Base-by-base conservation (phyloP, 2,113 vertebrate species). In the Ptilorrhoa leucosticta region DNA sequence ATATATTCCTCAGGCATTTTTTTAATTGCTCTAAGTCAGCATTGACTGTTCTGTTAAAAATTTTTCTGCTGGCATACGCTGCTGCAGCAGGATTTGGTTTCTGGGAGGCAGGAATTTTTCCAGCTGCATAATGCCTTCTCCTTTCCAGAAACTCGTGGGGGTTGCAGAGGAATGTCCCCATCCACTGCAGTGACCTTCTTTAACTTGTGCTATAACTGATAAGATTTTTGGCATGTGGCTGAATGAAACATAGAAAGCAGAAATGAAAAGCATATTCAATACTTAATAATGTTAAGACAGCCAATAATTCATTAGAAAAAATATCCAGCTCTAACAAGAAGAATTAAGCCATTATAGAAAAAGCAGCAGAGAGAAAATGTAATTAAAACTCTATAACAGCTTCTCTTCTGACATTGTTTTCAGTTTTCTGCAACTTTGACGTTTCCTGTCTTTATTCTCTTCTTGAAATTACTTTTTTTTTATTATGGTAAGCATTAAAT, bases 221-320 rank as follows among this genome's bases (percentile, higher is more conserved):
- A 56, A 66, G 58, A 73, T 51, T 80, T 91, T 66, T 66, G 60
- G 17, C 47, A 61, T 40, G 22, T 73, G 58, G 15, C 86, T 95
- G 63, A 22, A 12, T 45, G 40, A 78, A 87, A 63, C 1, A 2
- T 2, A 54, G 61, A 27, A 72, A 79, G 51, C 58, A 73, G 50
- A 86, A 83, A 71, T 80, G 14, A 65, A 94, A 96, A 94, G 56
- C 30, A 40, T 92, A 83, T 58, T 95, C 37, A 94, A 39, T 87
- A 81, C 56, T 93, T 96, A 94, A 78, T 87, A 93, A 83, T 1
- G 8, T 54, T 68, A 53, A 87, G 81, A 96, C 73, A 78, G 75
- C 53, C 68, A 47, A 30, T 37, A 45, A 48, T 89, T 94, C 68
- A 77, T 93, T 87, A 76, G 72, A 93, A 97, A 87, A 79, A 84